Conservation (phyloP, 2,113 vertebrate genomes). For the Eurystomus gularis region DNA sequence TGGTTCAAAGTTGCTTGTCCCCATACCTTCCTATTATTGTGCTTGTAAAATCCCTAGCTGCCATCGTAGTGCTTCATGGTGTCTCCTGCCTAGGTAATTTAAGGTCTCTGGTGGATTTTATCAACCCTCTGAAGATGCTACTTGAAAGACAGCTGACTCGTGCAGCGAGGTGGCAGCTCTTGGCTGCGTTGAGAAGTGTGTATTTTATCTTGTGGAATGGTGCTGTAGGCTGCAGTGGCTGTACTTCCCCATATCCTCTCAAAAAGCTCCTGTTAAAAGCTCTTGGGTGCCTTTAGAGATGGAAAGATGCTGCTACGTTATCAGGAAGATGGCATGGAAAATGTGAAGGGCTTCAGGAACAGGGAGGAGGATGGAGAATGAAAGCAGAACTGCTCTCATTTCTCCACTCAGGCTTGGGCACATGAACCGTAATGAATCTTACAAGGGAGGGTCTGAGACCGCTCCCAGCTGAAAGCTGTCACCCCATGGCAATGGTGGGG, state of each 20-base stretch:
- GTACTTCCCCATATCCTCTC: rapidly evolving
- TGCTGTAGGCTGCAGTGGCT: neutral
- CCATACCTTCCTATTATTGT: rapidly evolving
- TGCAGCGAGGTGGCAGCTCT: neutral
- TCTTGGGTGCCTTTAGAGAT: rapidly evolving
- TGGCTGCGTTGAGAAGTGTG: neutral
- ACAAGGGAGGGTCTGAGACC: rapidly evolving
- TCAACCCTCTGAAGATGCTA: neutral
- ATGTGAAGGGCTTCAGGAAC: neutral
- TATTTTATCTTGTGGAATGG: rapidly evolving
- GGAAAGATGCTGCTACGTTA: neutral
- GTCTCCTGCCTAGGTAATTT: neutral
- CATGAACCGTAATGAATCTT: neutral
- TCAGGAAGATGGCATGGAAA: rapidly evolving
- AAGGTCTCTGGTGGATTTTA: neutral
- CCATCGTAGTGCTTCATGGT: rapidly evolving
- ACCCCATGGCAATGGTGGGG: rapidly evolving
- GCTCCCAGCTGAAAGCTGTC: rapidly evolving
- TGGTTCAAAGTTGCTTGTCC: neutral
- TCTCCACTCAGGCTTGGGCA: neutral
- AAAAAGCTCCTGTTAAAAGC: neutral
- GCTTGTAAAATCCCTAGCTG: neutral
- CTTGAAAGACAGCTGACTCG: neutral
- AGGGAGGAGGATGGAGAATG: neutral
- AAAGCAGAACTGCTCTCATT: neutral